Evolutionary conservation across 2,797 vertebrate genomes (phyloP).

Genomic region (Garrulus glandarius): DNA sequence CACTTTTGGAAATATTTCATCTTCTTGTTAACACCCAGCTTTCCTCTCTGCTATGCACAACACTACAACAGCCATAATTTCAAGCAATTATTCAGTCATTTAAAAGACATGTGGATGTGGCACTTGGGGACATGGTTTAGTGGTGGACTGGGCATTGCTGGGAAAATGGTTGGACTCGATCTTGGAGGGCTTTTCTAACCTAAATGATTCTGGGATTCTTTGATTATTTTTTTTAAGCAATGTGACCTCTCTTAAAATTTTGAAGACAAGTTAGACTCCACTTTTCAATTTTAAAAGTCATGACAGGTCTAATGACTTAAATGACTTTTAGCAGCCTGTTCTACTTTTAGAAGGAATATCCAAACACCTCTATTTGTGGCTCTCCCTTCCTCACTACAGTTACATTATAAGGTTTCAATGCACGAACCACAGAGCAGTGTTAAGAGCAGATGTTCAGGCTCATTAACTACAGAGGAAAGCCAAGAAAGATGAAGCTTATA

Average conservation of each 20-base stretch:
- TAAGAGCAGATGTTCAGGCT: not conserved
- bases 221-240: not conserved
- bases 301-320: not conserved
- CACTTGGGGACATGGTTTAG: not conserved
- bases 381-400: not conserved
- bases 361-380: not conserved
- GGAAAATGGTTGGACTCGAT: rapidly evolving
- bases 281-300: not conserved
- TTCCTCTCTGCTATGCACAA: not conserved
- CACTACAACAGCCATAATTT: not conserved
- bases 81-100: not conserved
- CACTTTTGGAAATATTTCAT: not conserved
- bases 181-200: not conserved
- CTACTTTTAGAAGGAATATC: not conserved
- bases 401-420: not conserved
- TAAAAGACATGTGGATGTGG: not conserved
- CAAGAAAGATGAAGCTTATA: not conserved
- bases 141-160: not conserved
- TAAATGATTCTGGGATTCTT: not conserved
- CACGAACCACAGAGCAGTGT: rapidly evolving
- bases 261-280: not conserved
- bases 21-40: not conserved
- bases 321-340: not conserved
- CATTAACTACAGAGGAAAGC: not conserved
- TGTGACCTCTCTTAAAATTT: not conserved